Evolutionary conservation across 2,113 vertebrate species (phyloP), one percentile per base, ranked within the genome.

Genomic region (Neomonachus schauinslandi): DNA sequence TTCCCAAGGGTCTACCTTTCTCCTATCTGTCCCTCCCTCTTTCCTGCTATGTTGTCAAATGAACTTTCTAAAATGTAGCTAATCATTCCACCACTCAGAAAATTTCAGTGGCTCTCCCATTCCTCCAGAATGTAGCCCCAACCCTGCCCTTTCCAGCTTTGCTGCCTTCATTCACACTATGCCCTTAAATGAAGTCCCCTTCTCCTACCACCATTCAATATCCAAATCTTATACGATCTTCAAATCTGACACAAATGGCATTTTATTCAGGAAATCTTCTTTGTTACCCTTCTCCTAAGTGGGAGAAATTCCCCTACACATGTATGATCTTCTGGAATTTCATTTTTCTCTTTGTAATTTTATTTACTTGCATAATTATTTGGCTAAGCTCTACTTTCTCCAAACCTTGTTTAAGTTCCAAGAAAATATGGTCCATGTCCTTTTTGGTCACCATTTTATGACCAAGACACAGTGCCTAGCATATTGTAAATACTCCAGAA

Each of bases 351-450:
- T 57, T 51, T 83, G 19, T n/a, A 94, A 69, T 82, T 36, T 11
- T 36, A 57, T 88, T 80, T 86, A 69, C 59, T 74, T 94, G 69
- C n/a, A 53, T 53, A 88, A 69, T 51, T 49, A 53, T 51, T 92
- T 87, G 12, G 3, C 24, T 65, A 46, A 42, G 7, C 5, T 53
- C 22, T 79, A 39, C 11, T 57, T 71, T 72, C 4, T 31, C 28
- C 18, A 36, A 79, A 39, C 36, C 33, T 33, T 90, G 6, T 19
- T 1, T 67, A 67, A 91, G 21, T 91, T 91, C 22, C 49, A 57
- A 1, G 6, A 49, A 6, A 19, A 77, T 24, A 63, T 19, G 10
- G 46, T 61, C 4, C 7, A 5, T 71, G 7, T 80, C 18, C 28
- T 55, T 59, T 94, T 92, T 61, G 15, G 2, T 88, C 22, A 67